phyloP scores from a whole-genome alignment of 2,797 vertebrate species.

The Poecilia gillii region DNA sequence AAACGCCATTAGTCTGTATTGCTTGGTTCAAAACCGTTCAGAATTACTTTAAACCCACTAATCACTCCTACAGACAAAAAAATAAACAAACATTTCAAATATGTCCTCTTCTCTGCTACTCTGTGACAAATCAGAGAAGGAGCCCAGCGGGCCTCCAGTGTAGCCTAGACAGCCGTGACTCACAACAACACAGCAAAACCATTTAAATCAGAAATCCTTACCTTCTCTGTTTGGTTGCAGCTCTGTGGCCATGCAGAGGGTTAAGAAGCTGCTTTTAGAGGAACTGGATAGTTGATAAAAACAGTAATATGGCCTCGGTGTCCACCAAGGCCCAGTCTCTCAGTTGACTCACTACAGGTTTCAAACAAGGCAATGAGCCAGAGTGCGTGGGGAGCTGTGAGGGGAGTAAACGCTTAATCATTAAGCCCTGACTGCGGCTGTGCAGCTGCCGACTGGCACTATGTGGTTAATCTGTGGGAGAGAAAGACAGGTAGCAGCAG shows the following conservation, averaged over 20 bases:
- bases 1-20: not conserved
- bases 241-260: slow-evolving; percentile 14
- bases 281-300: slow-evolving; percentile 31
- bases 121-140: slow-evolving; percentile 3
- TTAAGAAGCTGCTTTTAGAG: slow-evolving; percentile 13
- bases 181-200: slow-evolving; percentile 24
- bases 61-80: not conserved
- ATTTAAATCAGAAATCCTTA: not conserved
- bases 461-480: slow-evolving; percentile 54
- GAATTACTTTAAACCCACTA: not conserved
- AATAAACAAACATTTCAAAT: not conserved
- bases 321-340: slow-evolving; percentile 44
- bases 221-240: slow-evolving; percentile 35
- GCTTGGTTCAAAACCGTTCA: not conserved
- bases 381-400: slow-evolving; percentile 45
- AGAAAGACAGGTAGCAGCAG: slow-evolving; percentile 17
- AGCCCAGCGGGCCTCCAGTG: slow-evolving; percentile 1
- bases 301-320: slow-evolving; percentile 56
- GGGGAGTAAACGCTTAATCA: slow-evolving; percentile 72
- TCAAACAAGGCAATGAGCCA: slow-evolving; percentile 34
- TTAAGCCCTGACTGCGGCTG: slow-evolving; percentile 69
- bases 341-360: slow-evolving; percentile 60
- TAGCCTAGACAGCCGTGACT: slow-evolving; percentile 35
- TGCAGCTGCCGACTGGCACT: slow-evolving; percentile 52
- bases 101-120: not conserved